These are phyloP conservation scores for Campylorhamphus procurvoides DNA, from an alignment of 2,113 vertebrate species.

Conservation along the genomic window DNA sequence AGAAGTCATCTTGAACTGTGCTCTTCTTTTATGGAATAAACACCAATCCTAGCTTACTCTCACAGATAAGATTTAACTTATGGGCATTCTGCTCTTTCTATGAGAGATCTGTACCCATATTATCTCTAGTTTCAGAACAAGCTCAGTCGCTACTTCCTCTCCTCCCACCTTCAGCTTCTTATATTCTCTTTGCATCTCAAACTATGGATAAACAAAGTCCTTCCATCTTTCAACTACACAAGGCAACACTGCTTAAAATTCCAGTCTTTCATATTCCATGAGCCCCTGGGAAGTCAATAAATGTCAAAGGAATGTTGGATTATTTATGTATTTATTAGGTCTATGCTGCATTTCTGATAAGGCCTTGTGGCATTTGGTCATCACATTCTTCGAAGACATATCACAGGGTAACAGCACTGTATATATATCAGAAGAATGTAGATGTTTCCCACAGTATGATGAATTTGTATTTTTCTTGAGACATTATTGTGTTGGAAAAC, in stretches of 20 bases:
- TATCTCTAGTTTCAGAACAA: not conserved
- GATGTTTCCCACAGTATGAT: not conserved
- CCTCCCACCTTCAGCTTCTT: not conserved
- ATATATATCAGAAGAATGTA: not conserved
- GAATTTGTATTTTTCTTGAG: not conserved
- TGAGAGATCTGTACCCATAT: not conserved
- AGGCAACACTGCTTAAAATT: constrained; percentile 57
- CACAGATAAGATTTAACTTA: not conserved
- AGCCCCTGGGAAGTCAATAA: constrained; percentile 56
- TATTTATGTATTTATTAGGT: constrained; percentile 55
- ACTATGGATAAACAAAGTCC: not conserved
- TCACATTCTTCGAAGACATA: constrained; percentile 27
- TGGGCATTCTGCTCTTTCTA: not conserved
- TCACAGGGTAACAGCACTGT: not conserved
- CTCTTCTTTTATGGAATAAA: not conserved
- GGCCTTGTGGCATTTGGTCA: constrained; percentile 54
- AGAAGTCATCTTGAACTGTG: not conserved
- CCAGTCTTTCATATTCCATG: constrained; percentile 30
- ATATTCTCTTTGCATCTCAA: not conserved
- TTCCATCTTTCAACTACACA: not conserved
- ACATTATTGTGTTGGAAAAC: not conserved
- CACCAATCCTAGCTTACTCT: not conserved
- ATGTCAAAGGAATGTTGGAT: constrained; percentile 62
- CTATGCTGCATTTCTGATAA: constrained; percentile 16
- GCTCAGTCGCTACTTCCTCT: not conserved